Conservation (phyloP, 2,797 vertebrate species). For the Morelia viridis region DNA sequence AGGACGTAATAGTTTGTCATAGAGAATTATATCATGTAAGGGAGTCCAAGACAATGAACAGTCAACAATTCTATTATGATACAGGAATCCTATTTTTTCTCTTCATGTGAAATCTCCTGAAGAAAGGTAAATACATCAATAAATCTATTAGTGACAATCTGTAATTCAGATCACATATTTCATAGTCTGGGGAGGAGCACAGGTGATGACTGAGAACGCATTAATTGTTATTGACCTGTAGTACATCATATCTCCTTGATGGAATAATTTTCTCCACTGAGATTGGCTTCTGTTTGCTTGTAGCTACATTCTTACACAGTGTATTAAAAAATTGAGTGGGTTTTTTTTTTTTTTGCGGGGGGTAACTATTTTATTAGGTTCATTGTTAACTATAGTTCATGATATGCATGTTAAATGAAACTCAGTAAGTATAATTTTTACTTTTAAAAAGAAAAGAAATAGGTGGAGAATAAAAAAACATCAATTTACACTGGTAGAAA, state of each 20-base stretch:
- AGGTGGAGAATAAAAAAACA: constrained; percentile 38
- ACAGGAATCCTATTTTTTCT: neutral
- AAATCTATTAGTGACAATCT: neutral
- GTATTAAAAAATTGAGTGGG: neutral
- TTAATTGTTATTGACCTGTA: neutral
- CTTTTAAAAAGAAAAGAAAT: neutral
- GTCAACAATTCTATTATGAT: neutral
- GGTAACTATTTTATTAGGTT: neutral
- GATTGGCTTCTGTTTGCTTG: neutral
- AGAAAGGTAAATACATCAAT: neutral
- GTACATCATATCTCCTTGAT: neutral
- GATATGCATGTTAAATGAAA: neutral
- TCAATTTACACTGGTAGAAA: constrained; percentile 44
- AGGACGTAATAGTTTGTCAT: neutral
- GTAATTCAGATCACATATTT: neutral
- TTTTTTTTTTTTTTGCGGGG: neutral
- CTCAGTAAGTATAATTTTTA: neutral
- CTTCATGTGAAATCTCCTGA: neutral
- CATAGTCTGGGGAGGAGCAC: neutral
- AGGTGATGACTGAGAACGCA: neutral
- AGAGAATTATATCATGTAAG: neutral
- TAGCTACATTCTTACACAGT: neutral
- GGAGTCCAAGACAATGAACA: neutral
- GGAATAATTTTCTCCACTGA: neutral
- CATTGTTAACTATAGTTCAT: neutral